Base-by-base conservation (phyloP, 2,888 invertebrate species). In the Lasioglossum figueresi region DNA sequence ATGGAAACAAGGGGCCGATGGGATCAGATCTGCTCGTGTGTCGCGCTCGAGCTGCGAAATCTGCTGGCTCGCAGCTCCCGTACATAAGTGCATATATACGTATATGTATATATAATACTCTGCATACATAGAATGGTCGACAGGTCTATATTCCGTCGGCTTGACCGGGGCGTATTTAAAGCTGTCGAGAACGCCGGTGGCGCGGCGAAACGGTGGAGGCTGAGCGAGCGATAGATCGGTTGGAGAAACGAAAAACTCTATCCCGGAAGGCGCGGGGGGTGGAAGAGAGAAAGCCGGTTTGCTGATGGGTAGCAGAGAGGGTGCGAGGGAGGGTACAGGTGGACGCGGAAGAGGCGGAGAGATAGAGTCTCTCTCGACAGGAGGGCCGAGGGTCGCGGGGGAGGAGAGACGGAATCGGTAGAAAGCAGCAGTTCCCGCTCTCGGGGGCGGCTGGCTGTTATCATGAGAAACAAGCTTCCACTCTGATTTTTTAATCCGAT, bases 401-500 rank as follows among this genome's bases (percentile, higher is more conserved):
- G 88, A 88, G 84, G 79, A 81, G 88, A 83, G 81, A 88, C 83
- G 85, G 85, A 88, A 91, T 91, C 90, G 91, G 92, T 88, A 91
- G 91, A 91, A 91, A 92, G 92, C 93, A 93, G 93, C 93, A 93
- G 92, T 92, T 92, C 91, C 91, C 91, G 91, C 89, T 91, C 92
- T 90, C 90, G 88, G 91, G 88, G 90, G 92, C 86, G 91, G 91
- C 90, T 90, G 91, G 89, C 91, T 91, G 93, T 95, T 95, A 95
- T 95, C 95, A 94, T 94, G 95, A 94, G 94, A 94, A 95, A 95
- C 95, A 95, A 95, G 95, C 95, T 95, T 94, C 95, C 95, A 95
- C 95, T 95, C 95, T 94, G 95, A 95, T 95, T 95, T 95, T 95
- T 95, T 95, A 95, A 95, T 95, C 95, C 95, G 94, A 94, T 93